These are phyloP conservation scores for Benthosema pterotum DNA, from an alignment of 2,797 vertebrate genomes.

Conservation along the genomic window DNA sequence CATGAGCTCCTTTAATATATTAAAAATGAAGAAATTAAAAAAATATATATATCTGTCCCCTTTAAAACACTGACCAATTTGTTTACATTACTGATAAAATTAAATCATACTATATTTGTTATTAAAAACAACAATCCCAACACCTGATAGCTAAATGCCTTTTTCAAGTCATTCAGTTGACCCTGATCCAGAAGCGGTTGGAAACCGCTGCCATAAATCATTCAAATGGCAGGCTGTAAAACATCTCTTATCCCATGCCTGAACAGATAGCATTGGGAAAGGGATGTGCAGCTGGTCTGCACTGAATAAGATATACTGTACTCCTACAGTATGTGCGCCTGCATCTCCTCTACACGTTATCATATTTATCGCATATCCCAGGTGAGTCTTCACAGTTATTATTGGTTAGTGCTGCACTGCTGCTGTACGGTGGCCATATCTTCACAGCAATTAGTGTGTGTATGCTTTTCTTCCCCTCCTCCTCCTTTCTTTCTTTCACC, in stretches of 20 bases:
- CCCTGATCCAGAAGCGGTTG: too few relatives aligned
- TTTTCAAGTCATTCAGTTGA: too few relatives aligned
- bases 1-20: too few relatives aligned
- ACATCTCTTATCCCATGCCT: background rate
- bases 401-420: background rate
- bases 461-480: too few relatives aligned
- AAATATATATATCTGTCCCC: too few relatives aligned
- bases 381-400: background rate
- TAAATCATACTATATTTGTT: too few relatives aligned
- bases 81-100: too few relatives aligned
- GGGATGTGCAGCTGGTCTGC: slow-evolving; percentile 19
- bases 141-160: too few relatives aligned
- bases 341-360: background rate
- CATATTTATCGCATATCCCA: background rate
- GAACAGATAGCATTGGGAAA: slow-evolving; percentile 7
- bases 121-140: too few relatives aligned
- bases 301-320: background rate
- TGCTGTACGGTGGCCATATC: background rate
- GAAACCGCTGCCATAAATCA: slow-evolving; percentile 24
- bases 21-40: too few relatives aligned
- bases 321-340: background rate
- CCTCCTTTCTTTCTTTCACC: background rate
- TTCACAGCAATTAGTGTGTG: background rate
- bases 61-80: too few relatives aligned
- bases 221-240: slow-evolving; percentile 33